phyloP scores from a whole-genome alignment of 2,888 invertebrate genomes.

The Tipula confusa region DNA sequence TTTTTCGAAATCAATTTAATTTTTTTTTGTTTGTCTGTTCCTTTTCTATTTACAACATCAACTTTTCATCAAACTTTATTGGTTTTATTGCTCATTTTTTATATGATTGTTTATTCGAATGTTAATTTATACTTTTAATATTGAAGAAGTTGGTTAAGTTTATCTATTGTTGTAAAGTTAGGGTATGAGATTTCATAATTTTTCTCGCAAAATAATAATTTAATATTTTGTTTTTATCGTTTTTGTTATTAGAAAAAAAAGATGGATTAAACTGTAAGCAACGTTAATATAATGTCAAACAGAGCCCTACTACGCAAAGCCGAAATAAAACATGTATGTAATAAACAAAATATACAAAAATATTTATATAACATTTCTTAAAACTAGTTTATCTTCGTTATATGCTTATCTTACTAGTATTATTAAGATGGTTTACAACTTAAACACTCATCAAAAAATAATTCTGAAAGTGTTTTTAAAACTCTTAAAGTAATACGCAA shows the following conservation, averaged over 20 bases:
- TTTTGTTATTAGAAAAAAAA: not conserved
- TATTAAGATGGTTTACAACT: too few species aligned
- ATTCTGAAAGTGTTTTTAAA: too few species aligned
- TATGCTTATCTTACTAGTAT: too few species aligned
- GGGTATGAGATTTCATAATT: not conserved
- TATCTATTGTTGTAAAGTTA: not conserved
- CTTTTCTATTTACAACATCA: not conserved
- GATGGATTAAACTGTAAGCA: not conserved
- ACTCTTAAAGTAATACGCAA: too few species aligned
- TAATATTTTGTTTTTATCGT: not conserved
- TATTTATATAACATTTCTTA: too few species aligned
- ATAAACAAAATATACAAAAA: too few species aligned
- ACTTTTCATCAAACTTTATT: not conserved
- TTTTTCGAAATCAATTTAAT: not conserved
- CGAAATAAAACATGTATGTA: not conserved
- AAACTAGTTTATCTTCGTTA: too few species aligned
- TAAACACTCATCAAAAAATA: too few species aligned
- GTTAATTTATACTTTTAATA: not conserved
- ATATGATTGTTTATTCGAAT: conserved; percentile 7
- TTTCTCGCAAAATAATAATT: not conserved
- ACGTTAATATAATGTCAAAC: not conserved
- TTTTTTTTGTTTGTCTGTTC: not conserved
- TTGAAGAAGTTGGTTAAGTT: not conserved
- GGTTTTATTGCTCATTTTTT: not conserved
- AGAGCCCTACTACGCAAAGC: not conserved